A percentile compares a stretch with the other conserved stretches of the same genome.
phyloP scores from a whole-genome alignment of 2,113 vertebrate genomes.

The Hiodon tergisus region DNA sequence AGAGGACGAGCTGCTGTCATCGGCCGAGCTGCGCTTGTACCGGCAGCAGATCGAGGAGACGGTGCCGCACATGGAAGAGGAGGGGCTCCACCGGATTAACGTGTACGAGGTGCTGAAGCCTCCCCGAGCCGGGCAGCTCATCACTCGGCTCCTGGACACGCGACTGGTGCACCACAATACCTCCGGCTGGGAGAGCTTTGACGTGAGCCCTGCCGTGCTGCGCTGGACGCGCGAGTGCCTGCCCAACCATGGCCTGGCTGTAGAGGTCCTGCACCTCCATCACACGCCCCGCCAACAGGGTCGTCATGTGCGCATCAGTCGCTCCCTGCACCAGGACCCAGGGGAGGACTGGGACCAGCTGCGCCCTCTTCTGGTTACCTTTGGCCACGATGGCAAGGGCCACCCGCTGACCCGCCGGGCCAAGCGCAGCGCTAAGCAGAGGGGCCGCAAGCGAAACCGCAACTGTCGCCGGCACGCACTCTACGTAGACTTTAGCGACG shows the following conservation, averaged over 20 bases:
- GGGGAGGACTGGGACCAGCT: constrained; percentile 86
- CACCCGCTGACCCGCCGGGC: constrained; percentile 78
- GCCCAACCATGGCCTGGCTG: constrained; percentile 87
- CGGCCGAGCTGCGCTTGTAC: constrained; percentile 91
- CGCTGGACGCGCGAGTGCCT: constrained; percentile 86
- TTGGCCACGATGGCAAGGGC: constrained; percentile 90
- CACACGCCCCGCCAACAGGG: constrained; percentile 68
- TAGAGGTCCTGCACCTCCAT: constrained; percentile 85
- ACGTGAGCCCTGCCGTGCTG: constrained; percentile 91
- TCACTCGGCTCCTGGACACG: constrained; percentile 92
- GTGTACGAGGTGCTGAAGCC: constrained; percentile 92
- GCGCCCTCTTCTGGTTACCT: constrained; percentile 92
- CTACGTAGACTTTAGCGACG: too few relatives aligned
- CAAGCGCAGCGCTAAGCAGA: constrained; percentile 82
- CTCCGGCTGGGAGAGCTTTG: constrained; percentile 91
- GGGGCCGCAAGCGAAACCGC: constrained; percentile 85
- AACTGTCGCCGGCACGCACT: constrained; percentile 84
- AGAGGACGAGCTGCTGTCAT: constrained; percentile 87
- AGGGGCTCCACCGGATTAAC: constrained; percentile 86
- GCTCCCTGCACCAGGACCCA: constrained; percentile 78
- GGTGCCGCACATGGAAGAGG: constrained; percentile 49
- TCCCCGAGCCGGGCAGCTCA: constrained; percentile 71
- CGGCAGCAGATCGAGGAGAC: constrained; percentile 76
- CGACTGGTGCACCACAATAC: constrained; percentile 85
- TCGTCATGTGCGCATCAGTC: constrained; percentile 87